Evolutionary conservation across 2,888 invertebrate species (phyloP), one percentile per base, ranked within the genome.

Genomic region (Melolontha melolontha): DNA sequence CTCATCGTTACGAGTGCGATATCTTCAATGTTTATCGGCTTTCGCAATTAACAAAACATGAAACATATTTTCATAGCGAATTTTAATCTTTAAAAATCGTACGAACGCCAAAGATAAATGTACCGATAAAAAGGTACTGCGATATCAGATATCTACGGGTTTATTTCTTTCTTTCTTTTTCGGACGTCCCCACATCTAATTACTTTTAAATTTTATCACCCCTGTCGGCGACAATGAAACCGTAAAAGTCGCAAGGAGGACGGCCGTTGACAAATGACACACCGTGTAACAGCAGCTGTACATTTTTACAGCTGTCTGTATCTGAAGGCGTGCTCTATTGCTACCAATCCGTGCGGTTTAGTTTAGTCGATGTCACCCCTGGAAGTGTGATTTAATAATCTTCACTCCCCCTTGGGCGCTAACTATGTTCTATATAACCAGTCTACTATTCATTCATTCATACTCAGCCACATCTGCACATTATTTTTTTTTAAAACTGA

Each of bases 251-350:
- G 66, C 39, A 47, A 57, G 64, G 51, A 62, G 66, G 42, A 47
- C 34, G 57, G 59, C 22, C 47, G 65, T 55, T 67, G 68, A 70
- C 67, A 70, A 72, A 71, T 71, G 71, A 71, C 71, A 66, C 29
- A 66, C 40, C 16, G 17, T 41, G 54, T 12, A 16, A 64, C 64
- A 64, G 71, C 72, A 69, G 72, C 55, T 70, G 64, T 64, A 55
- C 22, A 41, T 49, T 59, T 52, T 52, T 39, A 67, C 72, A 72
- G 74, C 73, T 71, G 69, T 57, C 67, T 55, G 51, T 68, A 59
- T 68, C 64, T 64, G 72, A 73, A 72, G 73, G 73, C 73, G 73
- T 72, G 72, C 67, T 72, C 64, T 55, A 41, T 41, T 64, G 65
- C 67, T 69, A 51, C 72, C 72, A 73, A 72, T 72, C 72, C 70